A percentile compares a stretch with the other conserved stretches of the same genome.
phyloP scores from a whole-genome alignment of 1,140 invertebrate species.

The Penaeus indicus region DNA sequence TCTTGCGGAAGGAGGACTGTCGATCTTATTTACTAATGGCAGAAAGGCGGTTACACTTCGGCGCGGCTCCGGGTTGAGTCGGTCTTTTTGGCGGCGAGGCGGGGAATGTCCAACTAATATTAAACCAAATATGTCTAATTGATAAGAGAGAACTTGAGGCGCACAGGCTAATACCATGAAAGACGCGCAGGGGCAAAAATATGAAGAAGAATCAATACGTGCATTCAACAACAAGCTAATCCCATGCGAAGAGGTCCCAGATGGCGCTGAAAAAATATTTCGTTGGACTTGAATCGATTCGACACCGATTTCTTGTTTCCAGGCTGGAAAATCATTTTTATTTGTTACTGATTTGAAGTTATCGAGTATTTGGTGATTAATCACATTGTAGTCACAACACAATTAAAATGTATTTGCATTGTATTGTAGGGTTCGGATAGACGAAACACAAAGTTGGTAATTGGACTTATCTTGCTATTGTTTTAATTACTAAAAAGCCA shows the following conservation, averaged over 20 bases:
- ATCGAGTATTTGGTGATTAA: no score
- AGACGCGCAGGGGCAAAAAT: constrained; percentile 42
- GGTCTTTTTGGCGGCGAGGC: not conserved
- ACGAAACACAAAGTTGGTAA: no score
- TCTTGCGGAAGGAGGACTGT: not conserved
- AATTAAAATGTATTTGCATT: no score
- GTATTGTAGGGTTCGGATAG: no score
- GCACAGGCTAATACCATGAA: constrained; percentile 55
- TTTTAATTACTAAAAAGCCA: no score
- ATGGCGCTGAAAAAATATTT: constrained; percentile 34
- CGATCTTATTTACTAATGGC: not conserved
- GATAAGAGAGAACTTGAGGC: constrained; percentile 54
- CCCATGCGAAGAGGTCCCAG: constrained; percentile 34
- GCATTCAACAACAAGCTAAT: constrained; percentile 64
- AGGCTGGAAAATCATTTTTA: no score
- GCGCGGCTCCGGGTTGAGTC: not conserved
- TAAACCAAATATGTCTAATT: constrained; percentile 64
- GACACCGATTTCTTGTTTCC: no score
- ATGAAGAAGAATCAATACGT: constrained; percentile 57
- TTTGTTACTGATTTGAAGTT: no score
- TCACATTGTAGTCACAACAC: no score
- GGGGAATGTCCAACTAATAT: constrained; percentile 49
- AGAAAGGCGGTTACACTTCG: not conserved
- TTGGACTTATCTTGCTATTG: no score
- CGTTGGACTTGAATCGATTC: not conserved